phyloP scores from a whole-genome alignment of 2,888 invertebrate species.

The Lamellibrachia columna region DNA sequence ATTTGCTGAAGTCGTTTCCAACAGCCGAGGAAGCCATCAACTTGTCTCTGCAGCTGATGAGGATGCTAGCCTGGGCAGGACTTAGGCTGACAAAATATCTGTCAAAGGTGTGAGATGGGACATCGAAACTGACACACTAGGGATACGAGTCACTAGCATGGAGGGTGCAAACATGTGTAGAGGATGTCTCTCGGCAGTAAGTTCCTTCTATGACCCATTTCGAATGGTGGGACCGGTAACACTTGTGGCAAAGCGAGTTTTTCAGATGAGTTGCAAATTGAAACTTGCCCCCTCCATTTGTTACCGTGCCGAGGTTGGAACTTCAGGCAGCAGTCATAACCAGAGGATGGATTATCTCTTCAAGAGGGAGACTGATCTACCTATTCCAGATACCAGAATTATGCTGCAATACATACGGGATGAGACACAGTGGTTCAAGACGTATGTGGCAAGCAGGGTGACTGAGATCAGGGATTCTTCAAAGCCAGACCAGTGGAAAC shows the following conservation, averaged over 20 bases:
- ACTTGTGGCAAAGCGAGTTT: slow-evolving; percentile 35
- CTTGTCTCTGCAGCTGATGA: background rate
- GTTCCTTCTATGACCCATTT: slow-evolving; percentile 42
- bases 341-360: background rate
- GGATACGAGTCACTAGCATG: slow-evolving; percentile 34
- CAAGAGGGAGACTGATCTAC: background rate
- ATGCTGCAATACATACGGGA: background rate
- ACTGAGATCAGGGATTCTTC: background rate
- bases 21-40: background rate
- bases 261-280: slow-evolving; percentile 38
- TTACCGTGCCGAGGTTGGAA: slow-evolving; percentile 26
- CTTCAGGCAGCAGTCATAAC: slow-evolving; percentile 17
- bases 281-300: slow-evolving; percentile 6
- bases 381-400: background rate
- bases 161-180: slow-evolving; percentile 35
- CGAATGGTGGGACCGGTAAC: slow-evolving; percentile 39
- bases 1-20: background rate
- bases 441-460: background rate
- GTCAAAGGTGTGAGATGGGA: slow-evolving; percentile 39
- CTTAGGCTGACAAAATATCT: slow-evolving; percentile 30
- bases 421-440: background rate
- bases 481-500: background rate
- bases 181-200: slow-evolving; percentile 38
- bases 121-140: slow-evolving; percentile 34
- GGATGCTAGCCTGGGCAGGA: slow-evolving; percentile 19